Evolutionary conservation across 2,888 invertebrate genomes (phyloP), one percentile per base, ranked within the genome.

Genomic region (Phania funesta): DNA sequence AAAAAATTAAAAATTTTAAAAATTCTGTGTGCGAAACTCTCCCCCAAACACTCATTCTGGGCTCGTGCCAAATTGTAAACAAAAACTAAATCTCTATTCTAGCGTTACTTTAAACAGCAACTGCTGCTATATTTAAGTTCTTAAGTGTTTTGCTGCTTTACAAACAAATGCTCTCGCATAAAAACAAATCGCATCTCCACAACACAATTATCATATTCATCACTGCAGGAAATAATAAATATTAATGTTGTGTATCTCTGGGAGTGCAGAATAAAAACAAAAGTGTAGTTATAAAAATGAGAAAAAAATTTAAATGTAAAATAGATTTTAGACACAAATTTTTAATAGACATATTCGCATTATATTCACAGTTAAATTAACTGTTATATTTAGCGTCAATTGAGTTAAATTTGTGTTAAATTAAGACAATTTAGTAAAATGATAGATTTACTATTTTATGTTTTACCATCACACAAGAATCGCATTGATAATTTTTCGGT

Each of bases 141-240:
- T n/a, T 0, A 4, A 24, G 4, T 48, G 20, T 24, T 26, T 7
- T 5, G 16, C 44, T 16, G 24, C 24, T 48, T 48, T 32, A 1
- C 13, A 44, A 24, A 24, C 38, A 50, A 4, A 44, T 3, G 16
- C 18, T 56, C 24, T 48, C 16, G 22, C 16, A 52, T n/a, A 5
- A 41, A n/a, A 52, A 20, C 8, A 38, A 18, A 41, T 75, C 48
- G 24, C 70, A 64, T 48, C 38, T 22, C 35, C 9, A 18, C 32
- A 38, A 8, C 16, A 11, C 9, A 16, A 75, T 75, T 71, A 71
- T 78, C 52, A 56, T 46, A 56, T 64, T 46, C 56, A 71, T 78
- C 71, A 78, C 70, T 78, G 56, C 64, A 71, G 77, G 77, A 71
- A 78, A 78, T 65, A 78, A 78, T 78, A 78, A 78, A 78, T 78